A percentile compares a stretch with the other conserved stretches of the same genome.
Conservation (phyloP, 2,888 invertebrate genomes). For the Cyrtodaria siliqua region DNA sequence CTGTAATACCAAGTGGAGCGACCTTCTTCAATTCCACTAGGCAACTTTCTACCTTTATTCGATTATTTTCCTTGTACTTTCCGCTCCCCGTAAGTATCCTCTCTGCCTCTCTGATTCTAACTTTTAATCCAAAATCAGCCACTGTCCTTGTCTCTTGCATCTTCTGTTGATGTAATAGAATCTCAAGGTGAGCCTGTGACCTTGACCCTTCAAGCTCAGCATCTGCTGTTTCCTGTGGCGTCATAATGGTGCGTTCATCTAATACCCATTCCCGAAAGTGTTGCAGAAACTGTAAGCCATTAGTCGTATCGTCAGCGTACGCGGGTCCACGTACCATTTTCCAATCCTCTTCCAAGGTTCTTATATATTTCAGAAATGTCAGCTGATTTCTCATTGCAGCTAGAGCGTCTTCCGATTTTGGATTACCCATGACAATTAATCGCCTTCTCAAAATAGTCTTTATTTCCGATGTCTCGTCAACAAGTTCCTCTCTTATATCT, state of each 20-base stretch:
- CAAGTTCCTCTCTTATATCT: slow-evolving; percentile 24
- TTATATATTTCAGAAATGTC: not conserved
- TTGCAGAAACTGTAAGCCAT: slow-evolving; percentile 21
- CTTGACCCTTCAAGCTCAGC: slow-evolving; percentile 67
- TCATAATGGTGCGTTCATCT: slow-evolving; percentile 45
- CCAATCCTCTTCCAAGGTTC: not conserved
- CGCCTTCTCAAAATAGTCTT: not conserved
- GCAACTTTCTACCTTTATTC: not conserved
- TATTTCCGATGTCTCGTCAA: not conserved
- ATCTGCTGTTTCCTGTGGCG: slow-evolving; percentile 66
- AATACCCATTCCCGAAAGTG: slow-evolving; percentile 50
- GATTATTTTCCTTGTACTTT: not conserved
- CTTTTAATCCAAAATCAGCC: slow-evolving; percentile 22
- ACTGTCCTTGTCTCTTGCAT: slow-evolving; percentile 7
- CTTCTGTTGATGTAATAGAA: slow-evolving; percentile 37
- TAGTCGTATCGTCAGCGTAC: slow-evolving; percentile 7
- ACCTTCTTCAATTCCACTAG: not conserved
- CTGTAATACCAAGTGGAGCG: slow-evolving; percentile 67
- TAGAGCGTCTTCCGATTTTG: not conserved
- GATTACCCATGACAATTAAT: not conserved
- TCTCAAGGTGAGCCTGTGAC: slow-evolving; percentile 28
- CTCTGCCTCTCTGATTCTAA: slow-evolving; percentile 8
- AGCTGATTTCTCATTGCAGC: not conserved
- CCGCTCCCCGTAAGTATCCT: not conserved
- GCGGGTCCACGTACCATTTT: not conserved